phyloP scores from a whole-genome alignment of 2,797 vertebrate genomes.

The Girardinus metallicus region DNA sequence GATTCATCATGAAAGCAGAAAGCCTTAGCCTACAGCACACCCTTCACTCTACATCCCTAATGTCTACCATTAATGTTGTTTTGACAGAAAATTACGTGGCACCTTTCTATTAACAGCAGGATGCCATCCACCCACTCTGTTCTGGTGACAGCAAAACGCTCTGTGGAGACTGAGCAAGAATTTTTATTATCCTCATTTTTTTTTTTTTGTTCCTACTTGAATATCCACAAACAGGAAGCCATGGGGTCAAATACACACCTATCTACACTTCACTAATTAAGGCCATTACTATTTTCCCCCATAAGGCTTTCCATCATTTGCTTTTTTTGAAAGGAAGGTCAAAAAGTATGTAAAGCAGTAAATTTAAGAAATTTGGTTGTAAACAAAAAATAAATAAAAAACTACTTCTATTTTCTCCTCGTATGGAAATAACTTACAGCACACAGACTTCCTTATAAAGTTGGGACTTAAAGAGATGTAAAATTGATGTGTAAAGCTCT shows the following conservation, averaged over 20 bases:
- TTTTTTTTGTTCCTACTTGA: conserved; percentile 19
- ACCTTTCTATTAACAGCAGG: conserved; percentile 48
- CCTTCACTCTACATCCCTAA: conserved; percentile 47
- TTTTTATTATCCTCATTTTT: conserved; percentile 42
- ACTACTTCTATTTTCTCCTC: neutral
- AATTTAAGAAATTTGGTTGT: conserved; percentile 11
- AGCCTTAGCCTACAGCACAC: conserved; percentile 24
- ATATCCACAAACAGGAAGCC: conserved; percentile 15
- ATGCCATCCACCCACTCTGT: conserved; percentile 44
- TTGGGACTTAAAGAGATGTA: neutral
- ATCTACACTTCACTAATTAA: neutral
- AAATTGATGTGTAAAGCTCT: neutral
- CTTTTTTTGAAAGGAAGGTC: conserved; percentile 24
- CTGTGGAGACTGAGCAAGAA: conserved; percentile 29
- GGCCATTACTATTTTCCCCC: neutral
- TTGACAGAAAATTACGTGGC: conserved; percentile 60
- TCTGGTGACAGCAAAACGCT: conserved; percentile 25
- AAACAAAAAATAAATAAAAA: neutral
- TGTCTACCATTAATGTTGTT: conserved; percentile 59
- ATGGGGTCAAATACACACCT: conserved; percentile 4
- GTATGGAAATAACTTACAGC: neutral
- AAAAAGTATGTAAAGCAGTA: neutral
- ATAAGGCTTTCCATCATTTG: conserved; percentile 4
- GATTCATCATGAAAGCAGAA: conserved; percentile 44
- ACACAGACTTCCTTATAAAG: neutral